These are phyloP conservation scores for Grus americana DNA, from an alignment of 2,113 vertebrate species.

Conservation along the genomic window DNA sequence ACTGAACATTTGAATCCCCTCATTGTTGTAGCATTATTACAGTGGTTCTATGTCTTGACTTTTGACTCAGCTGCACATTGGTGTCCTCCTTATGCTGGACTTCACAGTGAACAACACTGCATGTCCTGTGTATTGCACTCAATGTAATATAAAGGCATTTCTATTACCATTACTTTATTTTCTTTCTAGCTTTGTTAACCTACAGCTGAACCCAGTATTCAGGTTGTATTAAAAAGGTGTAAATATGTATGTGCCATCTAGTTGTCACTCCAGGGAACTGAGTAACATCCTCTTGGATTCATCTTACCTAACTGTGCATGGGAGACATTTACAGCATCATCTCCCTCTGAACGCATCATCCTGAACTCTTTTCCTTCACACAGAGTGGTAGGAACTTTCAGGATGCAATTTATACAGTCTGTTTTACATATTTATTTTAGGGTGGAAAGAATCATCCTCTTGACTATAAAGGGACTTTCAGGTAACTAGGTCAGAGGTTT, in stretches of 20 bases:
- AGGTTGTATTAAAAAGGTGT: background rate
- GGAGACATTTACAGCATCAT: background rate
- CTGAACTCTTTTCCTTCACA: background rate
- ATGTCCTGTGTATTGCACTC: background rate
- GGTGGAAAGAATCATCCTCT: background rate
- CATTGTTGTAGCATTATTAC: background rate
- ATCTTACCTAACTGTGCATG: background rate
- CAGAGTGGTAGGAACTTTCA: background rate
- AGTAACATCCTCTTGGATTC: background rate
- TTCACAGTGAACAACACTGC: accelerated
- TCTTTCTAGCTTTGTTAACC: background rate
- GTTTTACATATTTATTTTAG: background rate
- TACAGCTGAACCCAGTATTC: background rate
- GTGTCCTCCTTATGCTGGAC: accelerated
- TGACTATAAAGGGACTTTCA: background rate
- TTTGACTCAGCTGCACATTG: background rate
- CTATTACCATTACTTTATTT: background rate
- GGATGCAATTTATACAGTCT: background rate
- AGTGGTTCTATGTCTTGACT: background rate
- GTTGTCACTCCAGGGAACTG: background rate
- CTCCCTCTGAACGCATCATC: background rate
- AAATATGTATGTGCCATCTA: background rate
- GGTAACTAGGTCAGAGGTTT: background rate
- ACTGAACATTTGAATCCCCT: background rate
- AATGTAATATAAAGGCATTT: background rate